Evolutionary conservation across 2,888 invertebrate species (phyloP), one percentile per base, ranked within the genome.

Genomic region (Merodon equestris): DNA sequence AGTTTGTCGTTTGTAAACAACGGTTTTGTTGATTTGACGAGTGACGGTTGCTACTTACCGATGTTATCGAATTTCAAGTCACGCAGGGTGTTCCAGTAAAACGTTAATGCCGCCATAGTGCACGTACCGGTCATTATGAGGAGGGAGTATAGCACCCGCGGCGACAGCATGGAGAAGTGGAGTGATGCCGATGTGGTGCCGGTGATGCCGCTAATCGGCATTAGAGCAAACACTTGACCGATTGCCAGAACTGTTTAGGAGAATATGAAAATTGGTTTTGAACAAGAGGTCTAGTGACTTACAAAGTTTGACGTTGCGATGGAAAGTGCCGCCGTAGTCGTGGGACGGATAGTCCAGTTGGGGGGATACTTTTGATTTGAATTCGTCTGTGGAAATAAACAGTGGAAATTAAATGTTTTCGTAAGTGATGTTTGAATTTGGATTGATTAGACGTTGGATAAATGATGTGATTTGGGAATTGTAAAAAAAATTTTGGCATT

Each of bases 161-260:
- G 47, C 9, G 60, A 70, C 44, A 54, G 47, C 18, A 75, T 63
- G 12, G 74, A 75, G 66, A 81, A 81, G 27, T 70, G 60, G 47
- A 81, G 61, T 42, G 86, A 83, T 7, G 86, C 85, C 1, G 89
- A 86, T 54, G 89, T 87, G 1, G 85, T 82, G 7, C 86, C 86
- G 51, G 83, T 85, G 9, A 90, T 83, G 1, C 90, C 90, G 63
- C 85, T 84, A 3, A 91, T 87, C 1, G 90, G 91, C 82, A 91
- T 85, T 56, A 90, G 84, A 18, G 88, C 89, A 71, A 91, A 90
- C 58, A 87, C 88, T 82, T 90, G 90, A 0, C 90, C 90, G 60
- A 90, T 81, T 44, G 87, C 83, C 19, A 90, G 85, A 18, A 90
- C 88, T 9, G 51, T 66, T 36, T 38, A n/a, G 7, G n/a, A 10